Evolutionary conservation across 2,113 vertebrate genomes (phyloP).

Genomic region (Paratilapia polleni): DNA sequence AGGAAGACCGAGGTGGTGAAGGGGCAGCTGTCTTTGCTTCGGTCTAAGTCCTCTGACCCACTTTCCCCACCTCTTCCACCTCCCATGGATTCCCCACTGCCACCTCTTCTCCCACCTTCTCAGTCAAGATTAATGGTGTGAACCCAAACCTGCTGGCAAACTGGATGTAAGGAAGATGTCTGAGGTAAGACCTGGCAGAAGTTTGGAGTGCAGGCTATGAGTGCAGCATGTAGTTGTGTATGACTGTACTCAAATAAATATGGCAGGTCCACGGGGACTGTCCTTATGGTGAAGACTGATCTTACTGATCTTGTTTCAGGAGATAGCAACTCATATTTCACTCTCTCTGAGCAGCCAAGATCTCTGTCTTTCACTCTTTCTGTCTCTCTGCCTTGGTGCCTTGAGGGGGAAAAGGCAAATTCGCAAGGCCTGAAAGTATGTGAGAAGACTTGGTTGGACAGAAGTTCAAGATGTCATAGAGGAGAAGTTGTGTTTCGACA

Average conservation of each 20-base stretch:
- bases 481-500: constrained; percentile 81
- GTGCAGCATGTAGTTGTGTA: constrained; percentile 2
- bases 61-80: constrained; percentile 72
- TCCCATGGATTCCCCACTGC: constrained; percentile 49
- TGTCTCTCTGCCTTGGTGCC: constrained; percentile 67
- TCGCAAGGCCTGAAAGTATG: constrained; percentile 78
- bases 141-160: constrained; percentile 78
- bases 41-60: constrained; percentile 82
- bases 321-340: constrained; percentile 74
- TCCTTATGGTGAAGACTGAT: constrained; percentile 41
- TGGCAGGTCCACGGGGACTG: constrained; percentile 41
- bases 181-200: constrained; percentile 67
- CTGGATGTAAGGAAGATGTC: constrained; percentile 66
- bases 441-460: constrained; percentile 79
- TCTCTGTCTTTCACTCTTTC: constrained; percentile 73
- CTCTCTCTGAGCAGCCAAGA: constrained; percentile 68
- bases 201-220: constrained; percentile 50
- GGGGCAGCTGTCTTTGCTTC: constrained; percentile 80
- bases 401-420: constrained; percentile 73
- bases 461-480: constrained; percentile 80
- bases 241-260: constrained; percentile 51
- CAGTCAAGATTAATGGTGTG: constrained; percentile 81
- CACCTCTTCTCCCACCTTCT: constrained; percentile 53
- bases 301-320: constrained; percentile 45
- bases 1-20: constrained; percentile 56